Percentiles rank a stretch among this genome's conserved stretches.
These are phyloP conservation scores for Rhinopomastus cyanomelas DNA, from an alignment of 2,113 vertebrate species.

Conservation along the genomic window DNA sequence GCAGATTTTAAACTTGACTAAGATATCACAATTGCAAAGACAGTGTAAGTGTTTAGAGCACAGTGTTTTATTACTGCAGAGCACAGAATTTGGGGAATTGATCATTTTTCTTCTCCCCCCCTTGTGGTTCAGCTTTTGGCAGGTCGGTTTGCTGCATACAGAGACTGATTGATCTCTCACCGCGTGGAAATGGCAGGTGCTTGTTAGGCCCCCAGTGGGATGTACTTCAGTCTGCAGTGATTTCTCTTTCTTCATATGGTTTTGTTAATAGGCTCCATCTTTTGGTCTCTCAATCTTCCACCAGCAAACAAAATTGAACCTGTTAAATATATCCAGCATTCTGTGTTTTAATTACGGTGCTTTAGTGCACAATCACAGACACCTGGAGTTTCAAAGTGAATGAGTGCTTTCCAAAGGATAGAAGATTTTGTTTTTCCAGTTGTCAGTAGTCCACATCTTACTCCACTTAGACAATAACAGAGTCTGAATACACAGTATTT, in stretches of 20 bases:
- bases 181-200: constrained; percentile 37
- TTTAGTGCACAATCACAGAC: neutral
- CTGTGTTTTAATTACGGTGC: neutral
- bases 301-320: neutral
- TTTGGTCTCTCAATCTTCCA: neutral
- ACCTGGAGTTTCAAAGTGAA: neutral
- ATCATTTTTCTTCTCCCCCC: constrained; percentile 52
- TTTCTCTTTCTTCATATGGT: neutral
- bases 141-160: neutral
- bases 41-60: neutral
- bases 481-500: neutral
- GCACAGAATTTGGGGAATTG: constrained; percentile 12
- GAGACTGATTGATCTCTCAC: constrained; percentile 52
- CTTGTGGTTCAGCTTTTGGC: constrained; percentile 42
- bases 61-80: neutral
- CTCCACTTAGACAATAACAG: neutral
- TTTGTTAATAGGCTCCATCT: neutral
- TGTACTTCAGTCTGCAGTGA: neutral
- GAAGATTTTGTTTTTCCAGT: neutral
- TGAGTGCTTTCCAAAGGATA: neutral
- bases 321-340: neutral
- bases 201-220: constrained; percentile 44
- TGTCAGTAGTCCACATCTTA: neutral
- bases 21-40: neutral
- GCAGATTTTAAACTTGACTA: neutral